phyloP scores from a whole-genome alignment of 2,888 invertebrate species.

The Caenorhabditis virilis region DNA sequence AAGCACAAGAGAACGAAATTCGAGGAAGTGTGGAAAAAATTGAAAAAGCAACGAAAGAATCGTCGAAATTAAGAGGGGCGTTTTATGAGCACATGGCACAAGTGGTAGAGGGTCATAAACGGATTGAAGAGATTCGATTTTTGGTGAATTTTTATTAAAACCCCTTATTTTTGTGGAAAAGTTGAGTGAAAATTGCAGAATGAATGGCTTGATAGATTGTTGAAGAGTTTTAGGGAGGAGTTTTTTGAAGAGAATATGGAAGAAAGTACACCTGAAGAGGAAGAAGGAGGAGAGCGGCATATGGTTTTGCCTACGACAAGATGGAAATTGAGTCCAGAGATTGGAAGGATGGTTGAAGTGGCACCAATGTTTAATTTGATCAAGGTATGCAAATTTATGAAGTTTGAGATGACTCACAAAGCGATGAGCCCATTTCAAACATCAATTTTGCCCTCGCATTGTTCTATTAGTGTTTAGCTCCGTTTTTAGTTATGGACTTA shows the following conservation, averaged over 20 bases:
- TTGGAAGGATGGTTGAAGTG: constrained; percentile 9
- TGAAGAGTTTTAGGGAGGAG: constrained; percentile 4
- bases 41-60: constrained; percentile 13
- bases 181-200: too few species aligned
- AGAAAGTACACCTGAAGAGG: not conserved
- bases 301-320: too few species aligned
- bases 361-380: constrained; percentile 26
- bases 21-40: constrained; percentile 7
- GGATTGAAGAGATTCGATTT: constrained; percentile 26
- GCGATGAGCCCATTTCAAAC: too few species aligned
- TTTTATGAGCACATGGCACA: constrained; percentile 20
- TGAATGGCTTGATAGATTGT: not conserved
- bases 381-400: not conserved
- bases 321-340: not conserved
- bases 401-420: not conserved
- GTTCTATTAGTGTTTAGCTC: too few species aligned
- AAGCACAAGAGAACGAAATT: constrained; percentile 14
- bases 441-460: too few species aligned
- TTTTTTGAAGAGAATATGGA: constrained; percentile 17
- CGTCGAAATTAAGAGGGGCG: constrained; percentile 16
- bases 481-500: too few species aligned
- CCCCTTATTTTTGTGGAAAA: not conserved
- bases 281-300: too few species aligned
- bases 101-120: constrained; percentile 9
- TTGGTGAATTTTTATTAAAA: constrained; percentile 5